Evolutionary conservation across 1,140 invertebrate genomes (phyloP).

Genomic region (Gryon sp.): DNA sequence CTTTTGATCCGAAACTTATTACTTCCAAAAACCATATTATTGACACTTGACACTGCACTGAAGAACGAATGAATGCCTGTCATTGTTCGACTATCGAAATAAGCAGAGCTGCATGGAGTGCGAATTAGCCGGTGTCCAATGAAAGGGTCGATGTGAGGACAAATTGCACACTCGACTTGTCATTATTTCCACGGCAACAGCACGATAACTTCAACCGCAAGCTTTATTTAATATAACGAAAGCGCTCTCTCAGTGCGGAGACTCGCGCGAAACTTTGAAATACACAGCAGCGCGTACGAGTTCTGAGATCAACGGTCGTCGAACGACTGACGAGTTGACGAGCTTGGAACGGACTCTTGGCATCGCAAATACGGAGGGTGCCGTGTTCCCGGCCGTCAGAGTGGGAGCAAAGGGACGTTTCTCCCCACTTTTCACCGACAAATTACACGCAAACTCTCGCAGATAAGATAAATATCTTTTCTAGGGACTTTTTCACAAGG

Average conservation of each 20-base stretch:
- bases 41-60: conserved; percentile 73
- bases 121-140: conserved; percentile 9
- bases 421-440: conserved; percentile 10
- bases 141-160: conserved; percentile 3
- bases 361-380: conserved; percentile 15
- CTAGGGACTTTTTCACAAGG: neutral
- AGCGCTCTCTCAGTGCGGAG: no score
- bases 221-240: no score
- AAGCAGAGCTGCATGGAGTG: neutral
- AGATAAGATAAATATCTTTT: conserved; percentile 29
- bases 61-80: conserved; percentile 73
- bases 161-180: conserved; percentile 23
- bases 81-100: conserved; percentile 63
- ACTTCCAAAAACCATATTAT: conserved; percentile 83
- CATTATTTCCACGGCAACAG: conserved; percentile 29
- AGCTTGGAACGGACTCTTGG: conserved; percentile 3
- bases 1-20: conserved; percentile 83
- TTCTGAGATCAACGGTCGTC: conserved; percentile 31
- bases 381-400: neutral
- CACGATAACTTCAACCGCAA: conserved; percentile 7
- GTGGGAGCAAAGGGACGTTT: conserved; percentile 35
- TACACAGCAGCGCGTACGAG: neutral
- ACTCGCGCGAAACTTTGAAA: no score
- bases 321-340: conserved; percentile 43
- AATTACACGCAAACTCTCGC: conserved; percentile 17